Percentiles rank a stretch among this genome's conserved stretches.
These are phyloP conservation scores for Ahaetulla prasina DNA, from an alignment of 2,113 vertebrate species.

Conservation along the genomic window DNA sequence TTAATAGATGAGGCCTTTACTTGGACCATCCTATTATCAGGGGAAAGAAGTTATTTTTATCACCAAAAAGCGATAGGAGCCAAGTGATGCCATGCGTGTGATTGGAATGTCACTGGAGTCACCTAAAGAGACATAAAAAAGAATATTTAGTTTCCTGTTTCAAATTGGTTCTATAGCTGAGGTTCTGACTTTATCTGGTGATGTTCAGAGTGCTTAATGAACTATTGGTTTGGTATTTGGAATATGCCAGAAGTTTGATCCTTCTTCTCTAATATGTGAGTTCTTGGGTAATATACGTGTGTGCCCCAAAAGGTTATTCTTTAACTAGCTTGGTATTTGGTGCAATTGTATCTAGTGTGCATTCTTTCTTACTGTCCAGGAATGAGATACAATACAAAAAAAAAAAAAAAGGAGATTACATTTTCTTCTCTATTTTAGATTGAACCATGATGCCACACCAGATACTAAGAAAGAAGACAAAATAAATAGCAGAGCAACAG, in stretches of 20 bases:
- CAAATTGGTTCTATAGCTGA: neutral
- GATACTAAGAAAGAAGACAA: neutral
- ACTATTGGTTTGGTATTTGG: neutral
- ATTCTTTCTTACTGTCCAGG: neutral
- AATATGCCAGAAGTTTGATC: neutral
- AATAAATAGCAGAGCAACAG: neutral
- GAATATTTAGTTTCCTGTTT: neutral
- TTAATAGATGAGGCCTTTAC: neutral
- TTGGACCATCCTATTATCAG: neutral
- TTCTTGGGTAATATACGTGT: neutral
- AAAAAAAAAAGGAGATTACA: neutral
- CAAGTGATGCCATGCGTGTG: neutral
- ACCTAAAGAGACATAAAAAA: neutral
- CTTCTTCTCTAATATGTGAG: neutral
- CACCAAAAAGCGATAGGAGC: neutral
- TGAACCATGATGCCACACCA: neutral
- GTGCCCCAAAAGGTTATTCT: neutral
- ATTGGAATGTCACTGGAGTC: neutral
- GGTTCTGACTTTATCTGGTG: neutral
- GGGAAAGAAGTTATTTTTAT: neutral
- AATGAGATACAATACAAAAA: neutral
- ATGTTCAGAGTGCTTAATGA: neutral
- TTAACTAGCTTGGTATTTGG: neutral
- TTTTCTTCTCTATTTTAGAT: neutral
- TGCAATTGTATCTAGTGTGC: neutral